A percentile compares a stretch with the other conserved stretches of the same genome.
These are phyloP conservation scores for Clarias magur DNA, from an alignment of 2,113 vertebrate genomes.

Conservation along the genomic window DNA sequence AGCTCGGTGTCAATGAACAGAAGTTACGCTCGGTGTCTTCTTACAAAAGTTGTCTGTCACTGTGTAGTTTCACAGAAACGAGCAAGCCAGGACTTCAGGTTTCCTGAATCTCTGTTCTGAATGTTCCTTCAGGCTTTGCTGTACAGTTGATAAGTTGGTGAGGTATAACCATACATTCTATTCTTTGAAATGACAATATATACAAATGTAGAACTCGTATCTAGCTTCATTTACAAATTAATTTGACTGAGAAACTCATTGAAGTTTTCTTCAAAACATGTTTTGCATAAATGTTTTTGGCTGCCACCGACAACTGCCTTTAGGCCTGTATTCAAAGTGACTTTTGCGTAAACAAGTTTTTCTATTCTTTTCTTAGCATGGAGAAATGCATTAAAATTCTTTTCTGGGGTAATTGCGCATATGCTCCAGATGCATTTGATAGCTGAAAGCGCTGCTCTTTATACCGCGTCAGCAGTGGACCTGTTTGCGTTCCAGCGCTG, in stretches of 20 bases:
- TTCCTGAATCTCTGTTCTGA: neutral
- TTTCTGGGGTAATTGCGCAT: neutral
- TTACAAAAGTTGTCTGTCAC: neutral
- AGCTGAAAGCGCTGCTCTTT: neutral
- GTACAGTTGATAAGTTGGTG: neutral
- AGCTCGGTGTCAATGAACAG: too few species aligned
- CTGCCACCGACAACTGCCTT: conserved; percentile 7
- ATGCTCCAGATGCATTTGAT: neutral
- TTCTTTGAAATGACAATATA: neutral
- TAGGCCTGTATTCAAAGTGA: conserved; percentile 5
- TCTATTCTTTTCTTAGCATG: neutral
- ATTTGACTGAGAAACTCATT: conserved; percentile 1
- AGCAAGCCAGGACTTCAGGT: neutral
- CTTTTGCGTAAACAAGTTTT: neutral
- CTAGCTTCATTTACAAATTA: neutral
- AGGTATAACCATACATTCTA: neutral
- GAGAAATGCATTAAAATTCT: neutral
- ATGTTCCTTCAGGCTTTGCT: neutral
- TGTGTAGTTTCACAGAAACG: neutral
- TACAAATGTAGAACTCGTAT: neutral
- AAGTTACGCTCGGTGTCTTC: too few species aligned
- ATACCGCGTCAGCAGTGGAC: neutral
- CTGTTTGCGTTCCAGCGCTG: conserved; percentile 14
- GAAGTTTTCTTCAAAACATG: neutral
- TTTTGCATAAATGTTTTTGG: conserved; percentile 11